These are phyloP conservation scores for Drosophila silvestris DNA, from an alignment of 2,888 invertebrate genomes.

Conservation along the genomic window DNA sequence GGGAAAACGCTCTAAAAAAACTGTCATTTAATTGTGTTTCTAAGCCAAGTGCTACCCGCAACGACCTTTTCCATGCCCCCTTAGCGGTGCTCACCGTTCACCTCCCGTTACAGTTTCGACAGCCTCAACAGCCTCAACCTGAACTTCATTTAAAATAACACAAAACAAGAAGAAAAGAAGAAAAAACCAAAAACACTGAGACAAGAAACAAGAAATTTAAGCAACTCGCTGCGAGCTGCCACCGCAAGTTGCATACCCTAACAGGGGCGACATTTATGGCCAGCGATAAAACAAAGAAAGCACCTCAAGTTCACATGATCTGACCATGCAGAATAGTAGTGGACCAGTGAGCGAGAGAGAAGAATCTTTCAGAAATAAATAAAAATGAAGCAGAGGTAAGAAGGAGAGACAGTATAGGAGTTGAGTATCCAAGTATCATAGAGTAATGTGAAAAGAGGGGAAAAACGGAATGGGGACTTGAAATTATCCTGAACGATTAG, in stretches of 20 bases:
- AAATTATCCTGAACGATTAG: neutral
- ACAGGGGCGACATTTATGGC: neutral
- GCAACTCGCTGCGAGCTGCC: neutral
- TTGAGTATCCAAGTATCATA: neutral
- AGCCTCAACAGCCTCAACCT: slow-evolving; percentile 37
- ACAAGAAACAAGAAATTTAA: slow-evolving; percentile 22
- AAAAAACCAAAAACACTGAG: slow-evolving; percentile 6
- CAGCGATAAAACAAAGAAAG: neutral
- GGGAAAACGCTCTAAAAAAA: slow-evolving; percentile 5
- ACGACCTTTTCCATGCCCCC: slow-evolving; percentile 77
- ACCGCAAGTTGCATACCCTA: slow-evolving; percentile 34
- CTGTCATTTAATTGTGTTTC: slow-evolving; percentile 74
- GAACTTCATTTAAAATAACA: slow-evolving; percentile 44
- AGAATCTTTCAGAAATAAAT: neutral
- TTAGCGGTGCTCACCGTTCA: slow-evolving; percentile 45
- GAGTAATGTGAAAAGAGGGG: neutral
- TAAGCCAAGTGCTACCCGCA: slow-evolving; percentile 62
- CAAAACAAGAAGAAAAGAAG: neutral
- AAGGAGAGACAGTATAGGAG: neutral
- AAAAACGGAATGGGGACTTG: neutral
- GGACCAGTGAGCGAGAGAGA: neutral
- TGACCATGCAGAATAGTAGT: neutral
- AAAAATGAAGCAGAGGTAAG: too few species aligned
- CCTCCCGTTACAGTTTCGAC: slow-evolving; percentile 71
- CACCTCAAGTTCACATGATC: neutral